Evolutionary conservation across 2,888 invertebrate species (phyloP).

Genomic region (Choreutis nemorana): DNA sequence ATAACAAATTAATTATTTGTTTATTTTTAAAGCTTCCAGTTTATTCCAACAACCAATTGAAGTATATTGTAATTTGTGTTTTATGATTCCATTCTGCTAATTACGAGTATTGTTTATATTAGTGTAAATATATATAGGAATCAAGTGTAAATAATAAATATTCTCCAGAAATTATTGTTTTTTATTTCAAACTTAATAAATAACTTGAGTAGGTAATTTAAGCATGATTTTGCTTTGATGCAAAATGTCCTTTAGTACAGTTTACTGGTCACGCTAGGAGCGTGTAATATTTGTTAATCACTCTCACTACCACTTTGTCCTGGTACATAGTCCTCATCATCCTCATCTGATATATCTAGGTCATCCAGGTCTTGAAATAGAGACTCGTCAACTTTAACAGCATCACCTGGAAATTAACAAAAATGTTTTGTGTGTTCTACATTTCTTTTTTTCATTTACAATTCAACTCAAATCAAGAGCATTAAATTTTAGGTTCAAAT

Average conservation of each 20-base stretch:
- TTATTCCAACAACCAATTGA: no score
- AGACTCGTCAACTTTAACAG: slow-evolving; percentile 92
- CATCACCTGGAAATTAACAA: slow-evolving; percentile 64
- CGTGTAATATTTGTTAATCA: slow-evolving; percentile 28
- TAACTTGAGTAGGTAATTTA: no score
- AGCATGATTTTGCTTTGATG: no score
- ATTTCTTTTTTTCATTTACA: slow-evolving; percentile 1
- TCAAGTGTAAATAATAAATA: slow-evolving; percentile 59
- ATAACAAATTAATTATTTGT: no score
- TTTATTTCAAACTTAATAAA: not conserved
- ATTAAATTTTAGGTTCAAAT: no score
- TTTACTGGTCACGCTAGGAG: no score
- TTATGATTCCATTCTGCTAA: no score
- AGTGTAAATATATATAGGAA: slow-evolving; percentile 24
- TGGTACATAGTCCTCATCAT: slow-evolving; percentile 72
- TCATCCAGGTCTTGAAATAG: slow-evolving; percentile 91
- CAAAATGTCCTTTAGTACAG: no score
- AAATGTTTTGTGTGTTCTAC: slow-evolving; percentile 8
- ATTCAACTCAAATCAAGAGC: no score
- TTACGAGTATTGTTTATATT: no score
- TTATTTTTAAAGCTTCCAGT: no score
- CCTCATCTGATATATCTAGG: slow-evolving; percentile 76
- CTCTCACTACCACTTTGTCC: slow-evolving; percentile 54
- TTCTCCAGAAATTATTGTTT: slow-evolving; percentile 36
- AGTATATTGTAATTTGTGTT: no score